These are phyloP conservation scores for Leptopterna dolabrata DNA, from an alignment of 2,888 invertebrate genomes.

Conservation along the genomic window DNA sequence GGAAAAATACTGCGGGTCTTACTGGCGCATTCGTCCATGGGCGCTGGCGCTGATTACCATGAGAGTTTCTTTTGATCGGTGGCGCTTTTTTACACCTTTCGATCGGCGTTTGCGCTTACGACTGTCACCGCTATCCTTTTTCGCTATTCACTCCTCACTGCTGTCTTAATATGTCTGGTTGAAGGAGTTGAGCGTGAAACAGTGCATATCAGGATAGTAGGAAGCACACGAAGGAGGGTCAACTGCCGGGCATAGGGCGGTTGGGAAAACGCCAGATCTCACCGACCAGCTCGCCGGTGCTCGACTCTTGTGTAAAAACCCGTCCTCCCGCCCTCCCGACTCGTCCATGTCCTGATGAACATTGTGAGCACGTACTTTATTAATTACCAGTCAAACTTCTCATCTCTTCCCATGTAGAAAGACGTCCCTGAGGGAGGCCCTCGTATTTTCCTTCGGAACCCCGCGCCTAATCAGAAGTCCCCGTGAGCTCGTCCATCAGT, in stretches of 20 bases:
- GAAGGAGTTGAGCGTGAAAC: neutral
- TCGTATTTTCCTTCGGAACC: neutral
- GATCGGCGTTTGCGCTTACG: no score
- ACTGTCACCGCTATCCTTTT: no score
- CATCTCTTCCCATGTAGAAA: slow-evolving; percentile 20
- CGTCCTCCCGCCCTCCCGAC: slow-evolving; percentile 17
- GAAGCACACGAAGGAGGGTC: neutral
- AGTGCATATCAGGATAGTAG: neutral
- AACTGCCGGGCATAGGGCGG: neutral
- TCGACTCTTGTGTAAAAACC: slow-evolving; percentile 32
- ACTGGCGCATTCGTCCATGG: no score
- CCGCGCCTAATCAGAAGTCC: slow-evolving; percentile 39
- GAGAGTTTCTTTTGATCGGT: no score
- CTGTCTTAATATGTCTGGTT: neutral
- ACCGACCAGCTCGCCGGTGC: neutral
- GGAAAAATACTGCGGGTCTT: no score
- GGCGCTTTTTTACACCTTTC: no score
- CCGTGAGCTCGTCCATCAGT: slow-evolving; percentile 45
- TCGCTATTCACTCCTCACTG: no score
- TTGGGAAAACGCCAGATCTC: neutral
- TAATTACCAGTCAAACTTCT: slow-evolving; percentile 54
- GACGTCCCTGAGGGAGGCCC: neutral
- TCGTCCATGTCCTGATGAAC: slow-evolving; percentile 49
- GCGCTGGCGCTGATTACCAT: no score
- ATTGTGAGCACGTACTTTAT: slow-evolving; percentile 56